Evolutionary conservation across 2,797 vertebrate genomes (phyloP), one percentile per base, ranked within the genome.

Genomic region (Galaxias olidus): DNA sequence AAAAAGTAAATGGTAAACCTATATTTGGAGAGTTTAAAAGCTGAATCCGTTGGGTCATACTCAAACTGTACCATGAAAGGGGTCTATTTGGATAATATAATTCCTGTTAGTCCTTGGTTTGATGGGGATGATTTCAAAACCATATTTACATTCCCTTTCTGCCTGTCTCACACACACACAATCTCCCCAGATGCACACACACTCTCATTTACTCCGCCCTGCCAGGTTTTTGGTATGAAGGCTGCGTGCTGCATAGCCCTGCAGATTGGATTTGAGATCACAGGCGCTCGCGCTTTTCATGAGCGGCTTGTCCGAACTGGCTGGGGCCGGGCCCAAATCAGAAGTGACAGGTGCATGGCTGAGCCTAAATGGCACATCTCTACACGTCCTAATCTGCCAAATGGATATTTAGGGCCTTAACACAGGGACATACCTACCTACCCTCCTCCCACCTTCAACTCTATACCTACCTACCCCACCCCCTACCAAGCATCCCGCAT

Each of bases 261-360:
- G 30, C 55, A 72, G 81, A 84, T 84, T 80, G 65, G 75, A 73
- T 71, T 77, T 81, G 78, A 86, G 87, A 82, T 82, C 63, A 61
- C 64, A 48, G 75, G 79, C 78, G 76, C 66, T 84, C 82, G 74
- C 68, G 75, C 73, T 87, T 87, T n/a, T 86, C 73, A 86, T 81
- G 75, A 72, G 64, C 75, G 19, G 72, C 74, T 61, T 48, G 45
- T 46, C 19, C 70, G 64, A 55, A 58, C 20, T 30, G 62, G 66
- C 61, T 65, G 65, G 56, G 42, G 69, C 65, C 66, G 78, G 30
- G 30, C 61, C 72, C 55, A 86, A 87, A 89, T 86, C 76, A 79
- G 82, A 89, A 76, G 62, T 68, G 86, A 88, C 82, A 74, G 77
- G 15, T 64, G 20, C 73, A 68, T 76, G 81, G 82, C 59, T 60